Conservation (phyloP, 2,888 invertebrate species). For the Uloborus plumipes region DNA sequence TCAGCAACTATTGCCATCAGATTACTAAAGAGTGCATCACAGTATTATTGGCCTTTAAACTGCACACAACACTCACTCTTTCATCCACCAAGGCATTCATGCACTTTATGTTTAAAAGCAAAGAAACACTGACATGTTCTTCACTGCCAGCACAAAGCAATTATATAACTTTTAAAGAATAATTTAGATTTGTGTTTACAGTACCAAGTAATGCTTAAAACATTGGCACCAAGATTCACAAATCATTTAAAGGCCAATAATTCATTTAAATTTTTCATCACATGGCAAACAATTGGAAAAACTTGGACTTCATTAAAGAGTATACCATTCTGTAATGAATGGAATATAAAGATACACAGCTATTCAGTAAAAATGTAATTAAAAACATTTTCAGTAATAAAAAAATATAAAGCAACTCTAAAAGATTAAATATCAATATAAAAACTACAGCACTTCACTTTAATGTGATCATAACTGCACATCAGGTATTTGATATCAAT, state of each 20-base stretch:
- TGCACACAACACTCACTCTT: neutral
- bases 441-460: too few relatives aligned
- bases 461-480: too few relatives aligned
- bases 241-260: constrained; percentile 38
- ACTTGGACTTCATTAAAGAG: neutral
- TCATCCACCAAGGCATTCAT: constrained; percentile 8
- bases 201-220: constrained; percentile 22
- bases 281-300: constrained; percentile 24
- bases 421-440: too few relatives aligned
- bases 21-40: constrained; percentile 70
- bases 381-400: too few relatives aligned
- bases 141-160: neutral
- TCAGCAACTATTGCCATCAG: constrained; percentile 67
- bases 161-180: neutral
- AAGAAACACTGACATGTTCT: constrained; percentile 14
- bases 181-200: constrained; percentile 56
- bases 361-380: too few relatives aligned
- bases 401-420: too few relatives aligned
- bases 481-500: too few relatives aligned
- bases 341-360: too few relatives aligned
- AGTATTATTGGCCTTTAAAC: constrained; percentile 20
- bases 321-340: too few relatives aligned
- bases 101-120: constrained; percentile 19
- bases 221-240: constrained; percentile 60
- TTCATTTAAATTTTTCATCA: constrained; percentile 57